Evolutionary conservation across 2,113 vertebrate species (phyloP).

Genomic region (Sylvietta virens): DNA sequence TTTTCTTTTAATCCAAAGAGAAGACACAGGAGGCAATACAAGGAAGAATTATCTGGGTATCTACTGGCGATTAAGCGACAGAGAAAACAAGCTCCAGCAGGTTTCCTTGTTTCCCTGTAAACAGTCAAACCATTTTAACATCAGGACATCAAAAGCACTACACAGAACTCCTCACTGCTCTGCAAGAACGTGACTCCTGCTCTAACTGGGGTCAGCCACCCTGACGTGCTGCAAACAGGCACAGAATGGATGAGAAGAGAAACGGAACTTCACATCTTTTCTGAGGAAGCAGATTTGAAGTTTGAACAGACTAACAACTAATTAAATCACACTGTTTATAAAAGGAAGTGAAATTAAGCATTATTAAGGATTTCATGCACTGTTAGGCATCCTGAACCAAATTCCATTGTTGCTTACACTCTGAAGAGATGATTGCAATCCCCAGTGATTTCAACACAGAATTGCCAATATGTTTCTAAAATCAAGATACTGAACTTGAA

Average conservation of each 20-base stretch:
- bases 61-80: neutral
- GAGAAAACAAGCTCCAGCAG: neutral
- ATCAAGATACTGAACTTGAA: neutral
- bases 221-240: neutral
- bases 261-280: neutral
- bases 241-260: neutral
- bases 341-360: slow-evolving; percentile 34
- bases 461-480: slow-evolving; percentile 4
- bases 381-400: neutral
- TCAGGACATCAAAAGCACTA: neutral
- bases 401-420: slow-evolving; percentile 1
- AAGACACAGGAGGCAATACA: neutral
- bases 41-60: neutral
- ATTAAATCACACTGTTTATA: neutral
- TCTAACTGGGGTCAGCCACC: neutral
- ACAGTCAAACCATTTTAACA: neutral
- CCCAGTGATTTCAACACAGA: neutral
- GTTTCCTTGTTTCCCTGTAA: neutral
- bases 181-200: neutral
- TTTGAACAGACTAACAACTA: neutral
- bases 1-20: neutral
- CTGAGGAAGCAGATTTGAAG: neutral
- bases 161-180: neutral
- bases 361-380: slow-evolving; percentile 34
- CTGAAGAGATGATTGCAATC: neutral